Evolutionary conservation across 1,140 invertebrate species (phyloP).

Genomic region (Microvelia longipes): DNA sequence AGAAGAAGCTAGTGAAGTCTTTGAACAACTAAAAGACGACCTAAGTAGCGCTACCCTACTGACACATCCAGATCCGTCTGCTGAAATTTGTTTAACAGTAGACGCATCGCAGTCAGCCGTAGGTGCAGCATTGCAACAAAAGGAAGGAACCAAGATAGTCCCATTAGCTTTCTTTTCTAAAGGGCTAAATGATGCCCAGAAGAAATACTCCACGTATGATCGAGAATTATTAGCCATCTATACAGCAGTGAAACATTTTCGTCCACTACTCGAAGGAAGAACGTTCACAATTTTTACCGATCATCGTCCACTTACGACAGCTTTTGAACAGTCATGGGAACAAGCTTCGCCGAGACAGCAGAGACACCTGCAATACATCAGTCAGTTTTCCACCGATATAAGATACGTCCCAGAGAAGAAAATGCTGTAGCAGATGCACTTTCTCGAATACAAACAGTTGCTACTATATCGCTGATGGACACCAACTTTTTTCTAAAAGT

Average conservation of each 20-base stretch:
- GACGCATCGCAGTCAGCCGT: constrained; percentile 13
- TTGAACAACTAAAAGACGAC: constrained; percentile 18
- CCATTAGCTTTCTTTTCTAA: background rate
- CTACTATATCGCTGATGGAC: constrained; percentile 1
- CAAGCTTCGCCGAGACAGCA: background rate
- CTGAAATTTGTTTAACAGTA: background rate
- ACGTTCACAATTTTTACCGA: constrained; percentile 28
- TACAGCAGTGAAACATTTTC: constrained; percentile 29
- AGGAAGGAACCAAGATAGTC: background rate
- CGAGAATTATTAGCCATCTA: constrained; percentile 29
- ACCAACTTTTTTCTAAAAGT: background rate
- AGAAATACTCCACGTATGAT: constrained; percentile 24
- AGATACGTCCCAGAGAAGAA: constrained; percentile 12
- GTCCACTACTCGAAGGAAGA: constrained; percentile 30
- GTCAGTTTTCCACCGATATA: constrained; percentile 11
- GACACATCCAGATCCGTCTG: constrained; percentile 16
- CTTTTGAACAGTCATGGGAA: constrained; percentile 24
- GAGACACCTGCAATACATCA: background rate
- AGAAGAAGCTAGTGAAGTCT: constrained; percentile 14
- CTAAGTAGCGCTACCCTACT: constrained; percentile 18
- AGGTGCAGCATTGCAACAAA: constrained; percentile 11
- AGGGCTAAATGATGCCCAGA: background rate
- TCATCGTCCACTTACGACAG: constrained; percentile 28
- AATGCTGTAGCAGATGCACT: constrained; percentile 25
- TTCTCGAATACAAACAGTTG: constrained; percentile 21